Conservation (phyloP, 2,113 vertebrate genomes). For the Gallinago jamesoni region DNA sequence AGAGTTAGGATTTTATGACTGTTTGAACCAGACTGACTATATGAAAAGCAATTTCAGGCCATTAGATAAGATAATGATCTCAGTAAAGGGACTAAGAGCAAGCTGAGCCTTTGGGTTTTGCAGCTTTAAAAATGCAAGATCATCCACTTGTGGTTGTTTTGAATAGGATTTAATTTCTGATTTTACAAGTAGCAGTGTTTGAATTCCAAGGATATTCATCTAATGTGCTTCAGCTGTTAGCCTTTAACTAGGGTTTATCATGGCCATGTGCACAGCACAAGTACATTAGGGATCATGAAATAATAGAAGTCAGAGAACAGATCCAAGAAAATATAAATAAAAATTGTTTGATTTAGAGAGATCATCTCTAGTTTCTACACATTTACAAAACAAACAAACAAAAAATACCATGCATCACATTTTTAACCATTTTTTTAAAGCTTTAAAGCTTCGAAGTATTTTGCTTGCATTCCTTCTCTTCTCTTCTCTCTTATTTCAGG, state of each 20-base stretch:
- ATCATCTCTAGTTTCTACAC: neutral
- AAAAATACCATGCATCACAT: neutral
- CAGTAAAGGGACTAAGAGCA: conserved; percentile 2
- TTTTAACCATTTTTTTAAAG: neutral
- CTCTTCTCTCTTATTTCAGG: neutral
- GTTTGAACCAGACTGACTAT: neutral
- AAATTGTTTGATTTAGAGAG: neutral
- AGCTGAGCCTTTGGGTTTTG: neutral
- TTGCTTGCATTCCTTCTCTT: neutral
- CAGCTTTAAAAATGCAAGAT: conserved; percentile 25
- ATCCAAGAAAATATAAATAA: neutral
- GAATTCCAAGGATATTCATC: neutral
- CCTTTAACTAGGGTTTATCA: neutral
- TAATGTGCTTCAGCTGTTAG: conserved; percentile 6
- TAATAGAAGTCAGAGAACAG: neutral
- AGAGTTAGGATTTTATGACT: conserved; percentile 11
- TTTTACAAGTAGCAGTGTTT: neutral
- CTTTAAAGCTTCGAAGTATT: neutral
- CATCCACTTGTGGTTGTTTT: conserved; percentile 8
- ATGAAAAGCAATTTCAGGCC: conserved; percentile 27
- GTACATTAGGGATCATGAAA: neutral
- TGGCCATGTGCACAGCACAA: neutral
- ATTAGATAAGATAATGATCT: conserved; percentile 39
- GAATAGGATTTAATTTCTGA: conserved; percentile 35
- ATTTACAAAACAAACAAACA: neutral